Evolutionary conservation across 2,113 vertebrate genomes (phyloP), one percentile per base, ranked within the genome.

Genomic region (Pluvialis apricaria): DNA sequence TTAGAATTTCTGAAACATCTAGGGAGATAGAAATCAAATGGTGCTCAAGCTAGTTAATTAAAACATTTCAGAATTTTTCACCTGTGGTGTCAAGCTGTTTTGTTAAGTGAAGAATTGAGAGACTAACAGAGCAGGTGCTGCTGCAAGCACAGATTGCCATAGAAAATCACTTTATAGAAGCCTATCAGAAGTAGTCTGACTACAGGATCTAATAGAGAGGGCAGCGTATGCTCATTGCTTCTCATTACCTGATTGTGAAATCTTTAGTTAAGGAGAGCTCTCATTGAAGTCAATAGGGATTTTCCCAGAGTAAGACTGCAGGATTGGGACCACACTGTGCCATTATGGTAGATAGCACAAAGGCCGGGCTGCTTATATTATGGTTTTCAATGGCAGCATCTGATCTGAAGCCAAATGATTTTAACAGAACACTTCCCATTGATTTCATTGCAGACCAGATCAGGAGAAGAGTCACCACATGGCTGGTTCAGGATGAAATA

Each of bases 1-100:
- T 93, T 62, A 79, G 87, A 79, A 76, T 94, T 93, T 89, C 91
- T 73, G 85, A 91, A 95, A 87, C 84, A 90, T 85, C 85, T 57
- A 95, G 66, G 77, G 82, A 95, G 80, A 96, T 1, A 88, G 86
- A 88, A 97, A 97, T 96, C 95, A 97, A 97, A 96, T 28, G 82
- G 76, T 92, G 92, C 82, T 94, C 61, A 40, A 83, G 92, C 90
- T 90, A 96, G 90, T 97, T 97, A 96, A 97, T 97, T 97, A 96
- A 97, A 97, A 96, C 88, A 84, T 97, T 96, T 95, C 96, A 89
- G 95, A 97, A 96, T 95, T 72, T 84, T 96, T 97, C 96, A 96
- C 95, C 96, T 95, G 93, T 5, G 0, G 72, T 79, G 60, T 96
- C 95, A 97, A 95, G 96, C 94, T 96, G 96, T 94, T 97, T 96